phyloP scores from a whole-genome alignment of 1,140 invertebrate genomes.

The Ladona fulva region DNA sequence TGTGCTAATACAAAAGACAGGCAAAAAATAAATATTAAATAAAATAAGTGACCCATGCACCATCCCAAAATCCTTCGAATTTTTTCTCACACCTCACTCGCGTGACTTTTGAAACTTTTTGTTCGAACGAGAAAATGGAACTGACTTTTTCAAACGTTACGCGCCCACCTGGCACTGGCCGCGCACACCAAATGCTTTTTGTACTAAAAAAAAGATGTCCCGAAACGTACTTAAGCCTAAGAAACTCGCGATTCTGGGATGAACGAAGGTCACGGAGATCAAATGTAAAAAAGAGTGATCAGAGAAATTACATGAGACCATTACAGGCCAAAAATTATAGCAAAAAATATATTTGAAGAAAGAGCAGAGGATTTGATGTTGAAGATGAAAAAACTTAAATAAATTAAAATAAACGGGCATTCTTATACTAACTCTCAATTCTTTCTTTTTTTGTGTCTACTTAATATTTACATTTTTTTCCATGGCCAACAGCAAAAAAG shows the following conservation, averaged over 20 bases:
- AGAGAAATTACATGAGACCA: slow-evolving; percentile 11
- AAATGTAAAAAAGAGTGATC: slow-evolving; percentile 7
- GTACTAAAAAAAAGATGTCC: too few relatives aligned
- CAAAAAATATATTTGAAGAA: slow-evolving; percentile 15
- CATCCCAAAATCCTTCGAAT: slow-evolving; percentile 9
- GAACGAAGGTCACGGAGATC: not conserved
- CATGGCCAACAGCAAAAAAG: slow-evolving; percentile 23
- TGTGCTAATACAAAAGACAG: slow-evolving; percentile 12
- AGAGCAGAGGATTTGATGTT: slow-evolving; percentile 13
- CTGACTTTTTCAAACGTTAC: not conserved
- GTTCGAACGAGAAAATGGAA: not conserved
- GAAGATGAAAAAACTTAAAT: slow-evolving; percentile 11
- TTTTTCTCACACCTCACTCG: not conserved
- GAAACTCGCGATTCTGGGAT: not conserved
- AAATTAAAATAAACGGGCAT: slow-evolving; percentile 13
- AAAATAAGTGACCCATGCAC: slow-evolving; percentile 6
- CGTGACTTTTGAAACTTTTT: slow-evolving; percentile 13
- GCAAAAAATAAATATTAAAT: slow-evolving; percentile 18
- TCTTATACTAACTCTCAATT: slow-evolving; percentile 11
- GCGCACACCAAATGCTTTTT: not conserved
- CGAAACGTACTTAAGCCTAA: not conserved
- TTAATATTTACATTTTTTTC: slow-evolving; percentile 18
- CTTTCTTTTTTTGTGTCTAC: slow-evolving; percentile 5
- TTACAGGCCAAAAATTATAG: slow-evolving; percentile 9
- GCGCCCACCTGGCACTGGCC: not conserved